Percentiles rank a stretch among this genome's conserved stretches.
Evolutionary conservation across 2,113 vertebrate species (phyloP).

Genomic region (Cathartes aura): DNA sequence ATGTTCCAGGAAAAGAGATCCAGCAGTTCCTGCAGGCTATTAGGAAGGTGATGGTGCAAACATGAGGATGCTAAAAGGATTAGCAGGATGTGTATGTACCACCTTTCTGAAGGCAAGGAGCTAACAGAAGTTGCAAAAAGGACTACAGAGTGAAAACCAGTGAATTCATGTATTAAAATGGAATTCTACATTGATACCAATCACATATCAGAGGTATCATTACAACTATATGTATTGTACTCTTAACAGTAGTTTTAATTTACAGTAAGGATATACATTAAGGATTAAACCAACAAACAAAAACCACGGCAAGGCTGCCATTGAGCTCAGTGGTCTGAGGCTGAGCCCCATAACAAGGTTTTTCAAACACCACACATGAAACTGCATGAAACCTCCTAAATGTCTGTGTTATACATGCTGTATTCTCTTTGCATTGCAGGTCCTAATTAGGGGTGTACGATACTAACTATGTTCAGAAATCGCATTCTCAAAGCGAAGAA

Average conservation of each 20-base stretch:
- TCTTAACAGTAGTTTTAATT: not conserved
- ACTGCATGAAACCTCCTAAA: not conserved
- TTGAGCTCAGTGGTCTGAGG: not conserved
- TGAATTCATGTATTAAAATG: not conserved
- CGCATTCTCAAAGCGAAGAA: slow-evolving; percentile 51
- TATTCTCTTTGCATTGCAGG: not conserved
- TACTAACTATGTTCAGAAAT: slow-evolving; percentile 21
- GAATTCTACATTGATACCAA: not conserved
- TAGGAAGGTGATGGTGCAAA: slow-evolving; percentile 45
- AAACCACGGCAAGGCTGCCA: not conserved
- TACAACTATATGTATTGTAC: not conserved
- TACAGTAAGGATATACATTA: not conserved
- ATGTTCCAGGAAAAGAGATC: slow-evolving; percentile 53
- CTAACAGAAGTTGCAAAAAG: not conserved
- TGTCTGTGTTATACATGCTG: too few relatives aligned
- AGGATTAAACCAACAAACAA: not conserved
- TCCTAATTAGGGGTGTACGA: not conserved
- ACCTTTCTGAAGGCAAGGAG: slow-evolving; percentile 22
- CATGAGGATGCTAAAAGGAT: slow-evolving; percentile 60
- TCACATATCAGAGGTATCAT: not conserved
- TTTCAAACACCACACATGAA: not conserved
- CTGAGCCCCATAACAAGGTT: not conserved
- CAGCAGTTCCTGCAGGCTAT: slow-evolving; percentile 30
- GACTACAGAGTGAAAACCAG: not conserved
- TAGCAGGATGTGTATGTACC: slow-evolving; percentile 22